Percentiles rank a stretch among this genome's conserved stretches.
These are phyloP conservation scores for Lottia gigantea DNA, from an alignment of 2,888 invertebrate genomes.

Conservation along the genomic window DNA sequence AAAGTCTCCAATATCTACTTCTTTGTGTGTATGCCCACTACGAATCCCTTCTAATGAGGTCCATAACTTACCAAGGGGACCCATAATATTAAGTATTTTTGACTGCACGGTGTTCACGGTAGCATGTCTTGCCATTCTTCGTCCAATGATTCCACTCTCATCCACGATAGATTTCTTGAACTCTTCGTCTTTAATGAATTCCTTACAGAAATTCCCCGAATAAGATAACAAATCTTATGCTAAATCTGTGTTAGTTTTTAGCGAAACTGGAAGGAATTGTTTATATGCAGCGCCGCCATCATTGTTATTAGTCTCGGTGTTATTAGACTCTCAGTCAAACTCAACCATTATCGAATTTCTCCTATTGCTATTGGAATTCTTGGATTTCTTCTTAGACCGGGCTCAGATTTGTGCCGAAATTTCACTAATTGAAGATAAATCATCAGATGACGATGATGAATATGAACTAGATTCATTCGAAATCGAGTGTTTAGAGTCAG, in stretches of 20 bases:
- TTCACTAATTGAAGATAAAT: too few relatives aligned
- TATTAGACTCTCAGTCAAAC: too few relatives aligned
- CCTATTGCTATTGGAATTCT: too few relatives aligned
- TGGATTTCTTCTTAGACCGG: too few relatives aligned
- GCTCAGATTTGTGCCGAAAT: too few relatives aligned
- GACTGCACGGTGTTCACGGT: too few relatives aligned
- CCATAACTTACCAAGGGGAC: slow-evolving; percentile 12
- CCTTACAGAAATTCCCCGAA: neutral
- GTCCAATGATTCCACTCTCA: slow-evolving; percentile 10
- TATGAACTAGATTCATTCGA: too few relatives aligned
- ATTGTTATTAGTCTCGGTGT: neutral
- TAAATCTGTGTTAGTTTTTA: neutral
- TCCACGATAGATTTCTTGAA: neutral
- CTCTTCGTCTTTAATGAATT: neutral
- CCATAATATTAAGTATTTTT: slow-evolving; percentile 14
- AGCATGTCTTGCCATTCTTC: slow-evolving; percentile 19
- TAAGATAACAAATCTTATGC: neutral
- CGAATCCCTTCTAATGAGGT: slow-evolving; percentile 11
- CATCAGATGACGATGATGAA: too few relatives aligned
- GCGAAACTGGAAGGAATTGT: neutral
- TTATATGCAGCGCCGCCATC: neutral
- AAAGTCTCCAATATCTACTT: slow-evolving; percentile 11
- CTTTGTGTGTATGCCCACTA: neutral
- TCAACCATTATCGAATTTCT: too few relatives aligned
- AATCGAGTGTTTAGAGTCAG: too few relatives aligned